A percentile compares a stretch with the other conserved stretches of the same genome.
Conservation (phyloP, 2,113 vertebrate genomes). For the Lota lota region DNA sequence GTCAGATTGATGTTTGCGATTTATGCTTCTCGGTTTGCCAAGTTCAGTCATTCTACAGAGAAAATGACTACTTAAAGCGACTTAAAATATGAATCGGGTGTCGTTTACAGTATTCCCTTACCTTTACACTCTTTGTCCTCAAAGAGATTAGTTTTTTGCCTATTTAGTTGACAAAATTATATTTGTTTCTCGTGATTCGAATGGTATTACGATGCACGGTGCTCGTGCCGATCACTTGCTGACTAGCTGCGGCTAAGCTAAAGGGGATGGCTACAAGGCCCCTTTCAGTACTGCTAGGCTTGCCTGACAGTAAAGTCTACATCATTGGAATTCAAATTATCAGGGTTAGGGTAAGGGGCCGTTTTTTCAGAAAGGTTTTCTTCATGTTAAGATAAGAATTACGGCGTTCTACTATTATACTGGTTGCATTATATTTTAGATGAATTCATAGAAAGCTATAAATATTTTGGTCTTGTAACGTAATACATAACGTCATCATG, state of each 20-base stretch:
- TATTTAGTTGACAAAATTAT: conserved; percentile 17
- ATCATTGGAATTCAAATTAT: neutral
- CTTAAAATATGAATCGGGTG: neutral
- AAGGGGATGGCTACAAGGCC: conserved; percentile 52
- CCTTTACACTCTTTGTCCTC: conserved; percentile 70
- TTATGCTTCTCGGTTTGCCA: conserved; percentile 3
- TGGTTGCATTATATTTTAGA: too few relatives aligned
- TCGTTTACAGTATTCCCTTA: conserved; percentile 19
- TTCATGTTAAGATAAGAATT: too few relatives aligned
- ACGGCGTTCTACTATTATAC: too few relatives aligned
- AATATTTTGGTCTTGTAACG: too few relatives aligned
- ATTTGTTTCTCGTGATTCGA: conserved; percentile 43
- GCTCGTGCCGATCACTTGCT: conserved; percentile 62
- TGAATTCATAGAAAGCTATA: too few relatives aligned
- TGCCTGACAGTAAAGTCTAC: conserved; percentile 50
- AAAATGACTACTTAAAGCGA: conserved; percentile 22
- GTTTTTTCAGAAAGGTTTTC: too few relatives aligned
- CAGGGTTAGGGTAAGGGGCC: too few relatives aligned
- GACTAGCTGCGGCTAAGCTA: conserved; percentile 41
- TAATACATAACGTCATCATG: too few relatives aligned
- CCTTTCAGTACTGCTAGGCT: conserved; percentile 23
- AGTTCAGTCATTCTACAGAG: conserved; percentile 19
- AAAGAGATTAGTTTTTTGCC: conserved; percentile 51
- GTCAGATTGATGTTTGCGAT: neutral
- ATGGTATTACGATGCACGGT: conserved; percentile 48